A percentile compares a stretch with the other conserved stretches of the same genome.
Conservation (phyloP, 1,140 invertebrate species). For the Ephestia elutella region DNA sequence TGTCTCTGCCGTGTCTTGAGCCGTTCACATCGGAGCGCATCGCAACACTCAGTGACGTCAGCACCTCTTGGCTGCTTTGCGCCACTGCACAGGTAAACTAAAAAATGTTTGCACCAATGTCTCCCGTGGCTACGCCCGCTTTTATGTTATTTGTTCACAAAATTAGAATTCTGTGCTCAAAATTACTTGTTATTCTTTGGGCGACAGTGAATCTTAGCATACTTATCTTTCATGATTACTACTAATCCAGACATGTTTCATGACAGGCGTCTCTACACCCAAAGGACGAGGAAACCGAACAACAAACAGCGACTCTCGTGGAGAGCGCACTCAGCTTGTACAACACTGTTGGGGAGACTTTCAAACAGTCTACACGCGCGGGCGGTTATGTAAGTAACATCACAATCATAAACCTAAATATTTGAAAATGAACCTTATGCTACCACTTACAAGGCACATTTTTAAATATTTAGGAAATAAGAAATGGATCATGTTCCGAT, state of each 20-base stretch:
- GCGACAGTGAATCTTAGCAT: too few species aligned
- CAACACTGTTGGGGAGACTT: slow-evolving; percentile 84
- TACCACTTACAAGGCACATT: too few species aligned
- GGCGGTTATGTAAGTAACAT: slow-evolving; percentile 85
- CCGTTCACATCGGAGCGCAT: slow-evolving; percentile 88
- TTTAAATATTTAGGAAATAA: too few species aligned
- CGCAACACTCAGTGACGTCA: slow-evolving; percentile 85
- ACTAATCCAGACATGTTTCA: too few species aligned
- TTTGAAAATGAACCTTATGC: too few species aligned
- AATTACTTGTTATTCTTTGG: too few species aligned
- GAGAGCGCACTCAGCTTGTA: slow-evolving; percentile 79
- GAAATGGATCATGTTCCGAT: too few species aligned
- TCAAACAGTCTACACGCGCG: slow-evolving; percentile 88
- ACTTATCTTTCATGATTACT: too few species aligned
- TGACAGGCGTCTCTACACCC: slow-evolving; percentile 65
- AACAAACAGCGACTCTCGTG: slow-evolving; percentile 80
- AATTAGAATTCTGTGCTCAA: too few species aligned
- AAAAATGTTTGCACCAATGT: too few species aligned
- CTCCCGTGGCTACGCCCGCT: too few species aligned
- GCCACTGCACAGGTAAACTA: slow-evolving; percentile 78
- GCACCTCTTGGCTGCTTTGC: slow-evolving; percentile 84
- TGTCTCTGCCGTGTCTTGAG: slow-evolving; percentile 90
- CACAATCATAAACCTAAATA: neutral
- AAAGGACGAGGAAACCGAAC: slow-evolving; percentile 82
- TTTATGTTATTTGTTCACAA: too few species aligned